Evolutionary conservation across 2,888 invertebrate species (phyloP), one percentile per base, ranked within the genome.

Genomic region (Lepidonotus clava): DNA sequence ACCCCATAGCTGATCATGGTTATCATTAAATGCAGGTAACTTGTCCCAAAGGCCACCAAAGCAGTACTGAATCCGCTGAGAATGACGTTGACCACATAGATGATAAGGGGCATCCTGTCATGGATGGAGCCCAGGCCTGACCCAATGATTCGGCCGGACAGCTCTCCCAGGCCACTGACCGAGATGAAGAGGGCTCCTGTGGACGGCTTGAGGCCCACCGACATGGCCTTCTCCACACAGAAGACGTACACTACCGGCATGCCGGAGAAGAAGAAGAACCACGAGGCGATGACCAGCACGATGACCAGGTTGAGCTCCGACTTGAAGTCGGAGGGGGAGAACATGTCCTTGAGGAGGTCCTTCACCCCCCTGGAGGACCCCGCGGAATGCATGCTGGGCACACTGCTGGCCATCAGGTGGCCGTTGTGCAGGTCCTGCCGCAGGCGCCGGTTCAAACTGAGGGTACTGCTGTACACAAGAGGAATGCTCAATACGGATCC

Each of bases 211-310:
- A 76, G 41, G 2, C 76, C 76, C 18, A 76, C 38, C 1, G 38
- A 40, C 38, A 41, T 18, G n/a, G 76, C 76, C 28, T 76, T 76
- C 36, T 36, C 76, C 14, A 38, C 76, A 28, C 38, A 40, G 76
- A 76, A 76, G 38, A 76, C 76, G 38, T 76, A 76, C n/a, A 38
- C n/a, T n/a, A 76, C 36, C 21, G 76, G 76, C 76, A 76, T 76
- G 38, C 76, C 76, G 21, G 34, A 36, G 38, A 76, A 76, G 24
- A 34, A 76, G 76, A 28, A 76, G 40, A 76, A 76, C 38, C 41
- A 76, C 4, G 38, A 76, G 24, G 21, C 8, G 5, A 76, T 76
- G 24, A 38, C 8, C 38, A 76, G 76, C 5, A 76, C 5, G n/a
- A 41, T 28, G n/a, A 76, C 76, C 28, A 28, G 67, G 14, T 6